Percentiles rank a stretch among this genome's conserved stretches.
These are phyloP conservation scores for Ctenopoma multispine DNA, from an alignment of 2,797 vertebrate genomes.

Conservation along the genomic window DNA sequence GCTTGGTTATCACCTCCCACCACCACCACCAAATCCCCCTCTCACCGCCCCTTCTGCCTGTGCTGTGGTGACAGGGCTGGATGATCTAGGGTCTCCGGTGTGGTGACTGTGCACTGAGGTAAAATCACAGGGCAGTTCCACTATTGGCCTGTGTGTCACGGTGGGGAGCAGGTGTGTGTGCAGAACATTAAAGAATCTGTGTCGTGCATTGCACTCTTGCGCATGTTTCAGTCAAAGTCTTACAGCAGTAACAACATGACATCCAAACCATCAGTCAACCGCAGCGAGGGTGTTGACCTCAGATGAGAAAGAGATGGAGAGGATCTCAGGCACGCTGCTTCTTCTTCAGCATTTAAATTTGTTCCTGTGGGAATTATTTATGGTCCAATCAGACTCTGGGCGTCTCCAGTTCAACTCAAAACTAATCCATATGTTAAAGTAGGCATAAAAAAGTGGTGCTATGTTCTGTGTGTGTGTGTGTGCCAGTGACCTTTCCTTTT, in stretches of 20 bases:
- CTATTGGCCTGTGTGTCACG: slow-evolving; percentile 13
- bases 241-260: slow-evolving; percentile 38
- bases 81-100: slow-evolving; percentile 60
- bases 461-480: slow-evolving; percentile 23
- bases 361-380: slow-evolving; percentile 75
- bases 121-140: slow-evolving; percentile 30
- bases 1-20: slow-evolving; percentile 47
- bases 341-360: slow-evolving; percentile 61
- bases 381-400: slow-evolving; percentile 73
- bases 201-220: not conserved
- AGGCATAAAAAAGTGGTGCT: slow-evolving; percentile 64
- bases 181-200: slow-evolving; percentile 9
- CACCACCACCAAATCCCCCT: slow-evolving; percentile 3
- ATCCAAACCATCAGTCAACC: slow-evolving; percentile 58
- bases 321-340: slow-evolving; percentile 48
- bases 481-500: slow-evolving; percentile 59
- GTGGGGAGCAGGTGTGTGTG: not conserved
- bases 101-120: slow-evolving; percentile 37
- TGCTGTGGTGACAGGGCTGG: slow-evolving; percentile 47
- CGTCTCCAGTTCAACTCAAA: slow-evolving; percentile 70
- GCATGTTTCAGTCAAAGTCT: slow-evolving; percentile 37
- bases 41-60: not conserved
- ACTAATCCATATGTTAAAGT: slow-evolving; percentile 76
- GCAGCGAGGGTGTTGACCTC: slow-evolving; percentile 36
- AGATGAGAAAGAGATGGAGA: slow-evolving; percentile 55